Evolutionary conservation across 2,797 vertebrate species (phyloP), one percentile per base, ranked within the genome.

Genomic region (Babyrousa celebensis): DNA sequence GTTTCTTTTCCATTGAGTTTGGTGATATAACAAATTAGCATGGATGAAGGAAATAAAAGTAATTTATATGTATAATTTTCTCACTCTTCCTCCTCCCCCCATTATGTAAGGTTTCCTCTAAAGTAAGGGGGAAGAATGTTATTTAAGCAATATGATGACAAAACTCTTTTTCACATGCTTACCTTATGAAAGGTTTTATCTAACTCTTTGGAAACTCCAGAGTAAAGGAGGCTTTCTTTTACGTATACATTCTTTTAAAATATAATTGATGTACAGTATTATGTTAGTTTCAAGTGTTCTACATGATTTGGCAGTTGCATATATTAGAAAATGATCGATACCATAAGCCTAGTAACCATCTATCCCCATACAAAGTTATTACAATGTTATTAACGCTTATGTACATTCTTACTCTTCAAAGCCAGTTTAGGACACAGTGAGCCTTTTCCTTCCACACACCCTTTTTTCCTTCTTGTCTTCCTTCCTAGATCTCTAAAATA

Each of bases 141-240:
- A 75, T 52, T 94, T 95, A 87, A 95, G 20, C 32, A 82, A 6
- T 87, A 12, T 92, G 77, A 54, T 91, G 54, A 65, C 43, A 95
- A 70, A 96, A 58, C 43, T 88, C 62, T 40, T 85, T 88, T 95
- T 95, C 52, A 48, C 0, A 7, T 62, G 10, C n/a, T 74, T 40
- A 63, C 56, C 15, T 89, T 58, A 8, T 71, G 88, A 72, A 95
- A 85, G 58, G 4, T 75, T 92, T 71, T 95, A 8, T 17, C 25
- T 36, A 17, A 16, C 16, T 91, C 40, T 72, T 71, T 75, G 43
- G 21, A 15, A 3, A 65, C 16, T 95, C 48, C 12, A 70, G 36
- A 79, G 29, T 85, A 43, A 88, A 58, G 27, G 70, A 78, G 32
- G 5, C 12, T 82, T 91, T 48, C 92, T 65, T 21, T 11, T 36